Base-by-base conservation (phyloP, 2,888 invertebrate genomes). In the Amiota minor region DNA sequence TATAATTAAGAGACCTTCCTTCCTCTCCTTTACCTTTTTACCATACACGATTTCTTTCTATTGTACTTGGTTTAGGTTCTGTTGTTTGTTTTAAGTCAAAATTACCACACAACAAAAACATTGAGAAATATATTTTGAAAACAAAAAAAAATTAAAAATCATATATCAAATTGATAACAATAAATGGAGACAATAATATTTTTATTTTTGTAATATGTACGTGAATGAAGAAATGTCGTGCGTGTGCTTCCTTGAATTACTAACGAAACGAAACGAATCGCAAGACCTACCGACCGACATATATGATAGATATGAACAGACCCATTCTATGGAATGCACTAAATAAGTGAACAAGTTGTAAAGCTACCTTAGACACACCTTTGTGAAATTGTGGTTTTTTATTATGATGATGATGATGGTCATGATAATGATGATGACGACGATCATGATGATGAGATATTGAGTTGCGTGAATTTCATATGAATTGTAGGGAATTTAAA, bases 401-500 rank as follows among this genome's bases (percentile, higher is more conserved):
- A 20, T 16, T 10, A 20, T 16, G 10, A 20, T 20, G 16, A 20
- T 14, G 6, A 16, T 53, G 2, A 53, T 53, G 53, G 11, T 20
- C 3, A 11, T 18, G n/a, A 59, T 20, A 2, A 35, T 23, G 23
- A 23, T 35, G 35, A 35, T 35, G 6, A 35, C 6, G 35, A 35
- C 3, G 23, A 23, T 35, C 6, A 35, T 35, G 6, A 35, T 35
- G 35, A 35, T 35, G 35, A 35, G 35, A 20, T 16, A 46, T 61
- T 23, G 10, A n/a, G n/a, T 16, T 45, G 45, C 64, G 11, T 47
- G 46, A 10, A 47, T 46, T 64, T 46, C 47, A 64, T 46, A 64
- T 64, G 64, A 64, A 64, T 47, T 64, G 64, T 47, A 64, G 64
- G 14, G 64, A 16, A 64, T 47, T 64, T 64, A 64, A 47, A 47